These are phyloP conservation scores for Cryptomyrus ogoouensis DNA, from an alignment of 2,113 vertebrate genomes.

Conservation along the genomic window DNA sequence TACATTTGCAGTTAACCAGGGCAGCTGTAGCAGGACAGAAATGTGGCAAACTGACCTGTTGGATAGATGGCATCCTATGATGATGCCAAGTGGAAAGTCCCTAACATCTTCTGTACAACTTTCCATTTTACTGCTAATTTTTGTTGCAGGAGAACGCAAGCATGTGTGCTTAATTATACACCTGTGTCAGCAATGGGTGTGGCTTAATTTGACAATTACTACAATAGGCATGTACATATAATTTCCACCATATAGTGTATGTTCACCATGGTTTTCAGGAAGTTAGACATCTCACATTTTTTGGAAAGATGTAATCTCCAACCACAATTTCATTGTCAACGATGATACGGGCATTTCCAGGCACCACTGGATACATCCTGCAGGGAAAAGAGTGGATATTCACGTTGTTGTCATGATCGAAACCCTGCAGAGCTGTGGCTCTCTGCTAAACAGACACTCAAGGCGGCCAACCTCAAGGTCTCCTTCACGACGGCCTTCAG, in stretches of 20 bases:
- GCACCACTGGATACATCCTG: constrained; percentile 68
- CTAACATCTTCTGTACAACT: neutral
- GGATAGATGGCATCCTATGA: neutral
- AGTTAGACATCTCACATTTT: constrained; percentile 49
- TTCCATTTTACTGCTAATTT: neutral
- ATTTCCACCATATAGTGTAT: neutral
- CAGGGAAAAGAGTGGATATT: neutral
- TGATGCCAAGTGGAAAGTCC: neutral
- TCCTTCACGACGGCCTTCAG: constrained; percentile 66
- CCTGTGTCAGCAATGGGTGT: neutral
- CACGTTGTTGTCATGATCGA: neutral
- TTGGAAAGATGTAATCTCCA: constrained; percentile 60
- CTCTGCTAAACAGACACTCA: neutral
- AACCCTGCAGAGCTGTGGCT: neutral
- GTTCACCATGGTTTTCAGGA: neutral
- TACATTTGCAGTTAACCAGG: neutral
- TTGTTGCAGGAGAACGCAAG: neutral
- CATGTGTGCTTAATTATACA: neutral
- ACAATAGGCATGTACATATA: neutral
- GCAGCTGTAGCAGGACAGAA: neutral
- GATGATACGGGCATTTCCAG: constrained; percentile 57
- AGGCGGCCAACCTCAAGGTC: constrained; percentile 56
- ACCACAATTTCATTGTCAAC: constrained; percentile 58
- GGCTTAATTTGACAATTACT: neutral
- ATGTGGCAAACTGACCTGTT: neutral